phyloP scores from a whole-genome alignment of 2,113 vertebrate species.

The Brachyhypopomus occidentalis region DNA sequence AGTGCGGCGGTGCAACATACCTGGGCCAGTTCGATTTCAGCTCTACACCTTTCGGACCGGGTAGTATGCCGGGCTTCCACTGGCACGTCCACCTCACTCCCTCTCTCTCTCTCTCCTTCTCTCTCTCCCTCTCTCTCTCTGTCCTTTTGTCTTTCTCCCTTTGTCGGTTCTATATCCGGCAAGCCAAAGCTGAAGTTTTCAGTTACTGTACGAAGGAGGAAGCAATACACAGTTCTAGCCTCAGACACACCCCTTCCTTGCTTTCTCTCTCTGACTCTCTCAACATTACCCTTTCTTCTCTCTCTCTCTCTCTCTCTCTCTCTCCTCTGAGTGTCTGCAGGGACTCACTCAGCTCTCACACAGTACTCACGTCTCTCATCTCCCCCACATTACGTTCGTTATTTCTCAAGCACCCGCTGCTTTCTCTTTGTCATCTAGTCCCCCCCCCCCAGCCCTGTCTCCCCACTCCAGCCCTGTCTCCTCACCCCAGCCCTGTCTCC shows the following conservation, averaged over 20 bases:
- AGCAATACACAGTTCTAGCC: slow-evolving; percentile 2
- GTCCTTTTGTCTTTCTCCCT: neutral
- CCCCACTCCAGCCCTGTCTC: too few relatives aligned
- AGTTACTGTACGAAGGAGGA: slow-evolving; percentile 13
- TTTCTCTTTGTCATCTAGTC: neutral
- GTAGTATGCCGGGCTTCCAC: neutral
- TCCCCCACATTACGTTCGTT: slow-evolving; percentile 17
- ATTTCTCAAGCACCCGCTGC: slow-evolving; percentile 20
- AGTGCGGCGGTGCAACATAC: neutral
- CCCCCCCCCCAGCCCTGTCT: too few relatives aligned
- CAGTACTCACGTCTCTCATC: slow-evolving; percentile 23
- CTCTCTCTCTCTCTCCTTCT: slow-evolving; percentile 2
- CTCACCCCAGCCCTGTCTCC: too few relatives aligned
- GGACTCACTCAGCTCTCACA: slow-evolving; percentile 37
- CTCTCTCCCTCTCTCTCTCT: neutral
- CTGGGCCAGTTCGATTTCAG: neutral
- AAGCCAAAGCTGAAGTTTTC: neutral
- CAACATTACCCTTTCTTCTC: neutral
- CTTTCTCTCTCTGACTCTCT: too few relatives aligned
- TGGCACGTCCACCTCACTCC: neutral
- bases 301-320: slow-evolving; percentile 25
- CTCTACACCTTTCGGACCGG: neutral
- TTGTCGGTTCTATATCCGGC: neutral
- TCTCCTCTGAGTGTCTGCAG: slow-evolving; percentile 12
- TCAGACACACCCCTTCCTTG: slow-evolving; percentile 14